Conservation (phyloP, 2,113 vertebrate species). For the Datnioides undecimradiatus region DNA sequence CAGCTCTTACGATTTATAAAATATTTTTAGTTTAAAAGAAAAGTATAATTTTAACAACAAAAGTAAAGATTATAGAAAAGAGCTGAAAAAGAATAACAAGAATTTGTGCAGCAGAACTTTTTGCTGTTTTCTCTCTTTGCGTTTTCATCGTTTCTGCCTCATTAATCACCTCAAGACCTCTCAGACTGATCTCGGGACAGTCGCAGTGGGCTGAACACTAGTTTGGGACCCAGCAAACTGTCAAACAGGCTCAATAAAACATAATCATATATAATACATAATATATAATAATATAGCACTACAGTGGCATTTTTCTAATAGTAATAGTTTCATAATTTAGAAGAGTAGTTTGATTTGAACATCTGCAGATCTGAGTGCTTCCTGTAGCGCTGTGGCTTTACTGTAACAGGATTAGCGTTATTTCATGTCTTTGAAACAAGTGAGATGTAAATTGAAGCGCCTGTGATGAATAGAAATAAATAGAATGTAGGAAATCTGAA, state of each 20-base stretch:
- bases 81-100: background rate
- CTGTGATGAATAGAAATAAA: conserved; percentile 10
- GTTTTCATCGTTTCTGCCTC: background rate
- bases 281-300: background rate
- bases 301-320: background rate
- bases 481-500: background rate
- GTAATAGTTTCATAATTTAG: no score
- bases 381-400: background rate
- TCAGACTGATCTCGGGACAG: background rate
- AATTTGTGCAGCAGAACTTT: background rate
- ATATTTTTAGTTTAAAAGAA: no score
- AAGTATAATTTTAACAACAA: background rate
- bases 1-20: no score
- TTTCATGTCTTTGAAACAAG: background rate
- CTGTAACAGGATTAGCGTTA: background rate
- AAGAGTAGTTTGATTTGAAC: no score
- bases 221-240: background rate
- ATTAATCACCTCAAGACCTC: background rate
- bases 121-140: no score
- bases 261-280: background rate
- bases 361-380: no score
- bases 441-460: background rate
- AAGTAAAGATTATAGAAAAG: background rate
- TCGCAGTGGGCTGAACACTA: background rate
- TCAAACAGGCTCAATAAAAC: background rate